These are phyloP conservation scores for Steinernema hermaphroditum DNA, from an alignment of 2,888 invertebrate species.

Conservation along the genomic window DNA sequence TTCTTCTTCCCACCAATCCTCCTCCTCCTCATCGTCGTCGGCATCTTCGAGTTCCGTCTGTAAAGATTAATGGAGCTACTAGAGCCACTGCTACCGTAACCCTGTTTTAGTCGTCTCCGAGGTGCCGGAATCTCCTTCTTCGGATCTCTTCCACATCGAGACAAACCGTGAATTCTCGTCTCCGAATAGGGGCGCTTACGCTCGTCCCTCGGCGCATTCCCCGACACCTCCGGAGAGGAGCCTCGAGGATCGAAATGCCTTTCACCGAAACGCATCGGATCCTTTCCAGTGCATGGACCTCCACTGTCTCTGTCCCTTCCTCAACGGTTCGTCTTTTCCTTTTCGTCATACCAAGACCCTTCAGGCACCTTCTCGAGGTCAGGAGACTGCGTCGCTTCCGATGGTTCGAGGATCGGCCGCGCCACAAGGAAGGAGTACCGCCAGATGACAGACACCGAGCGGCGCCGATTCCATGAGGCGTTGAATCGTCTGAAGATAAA, in stretches of 20 bases:
- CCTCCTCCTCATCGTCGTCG: constrained; percentile 19
- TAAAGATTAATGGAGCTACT: neutral
- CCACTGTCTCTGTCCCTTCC: constrained; percentile 59
- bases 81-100: neutral
- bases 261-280: neutral
- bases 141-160: constrained; percentile 25
- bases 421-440: constrained; percentile 59
- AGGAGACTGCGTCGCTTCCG: constrained; percentile 7
- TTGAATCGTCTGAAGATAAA: constrained; percentile 55
- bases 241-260: neutral
- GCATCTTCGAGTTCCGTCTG: too few relatives aligned
- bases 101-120: neutral
- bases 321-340: constrained; percentile 31
- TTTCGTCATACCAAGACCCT: neutral
- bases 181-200: neutral
- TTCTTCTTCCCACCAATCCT: neutral
- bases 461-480: constrained; percentile 54
- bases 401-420: constrained; percentile 20
- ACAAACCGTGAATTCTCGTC: constrained; percentile 5
- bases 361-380: neutral
- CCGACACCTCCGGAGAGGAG: too few relatives aligned
- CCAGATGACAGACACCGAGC: constrained; percentile 59
- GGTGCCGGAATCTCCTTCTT: neutral
- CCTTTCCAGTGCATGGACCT: constrained; percentile 54
- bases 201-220: neutral